Base-by-base conservation (phyloP, 2,797 vertebrate genomes). In the Melanogrammus aeglefinus region DNA sequence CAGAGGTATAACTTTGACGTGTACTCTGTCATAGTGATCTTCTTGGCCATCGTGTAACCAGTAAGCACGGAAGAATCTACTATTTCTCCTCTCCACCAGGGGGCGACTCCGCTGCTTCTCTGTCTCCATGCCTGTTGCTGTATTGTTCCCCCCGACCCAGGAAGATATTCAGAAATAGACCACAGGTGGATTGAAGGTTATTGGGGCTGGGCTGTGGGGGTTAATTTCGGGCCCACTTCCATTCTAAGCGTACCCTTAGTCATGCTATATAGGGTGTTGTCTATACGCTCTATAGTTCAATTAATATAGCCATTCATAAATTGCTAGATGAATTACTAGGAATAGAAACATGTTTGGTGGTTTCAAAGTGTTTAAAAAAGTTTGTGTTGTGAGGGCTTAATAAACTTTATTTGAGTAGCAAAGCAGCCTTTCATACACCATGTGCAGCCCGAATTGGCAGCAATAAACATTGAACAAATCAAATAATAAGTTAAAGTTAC, bases 21-120 rank as follows among this genome's bases (percentile, higher is more conserved):
- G 57, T n/a, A n/a, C 16, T 21, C 21, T 57, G 41, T 0, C 2
- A 12, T 44, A 44, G 41, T 44, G 13, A 44, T 44, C 41, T 44
- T 44, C 41, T 44, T 44, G 41, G 47, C 47, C 18, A 7, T 18
- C n/a, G 47, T 57, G 47, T 57, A 21, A 21, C 47, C 47, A 57
- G 18, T 57, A 57, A 57, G 69, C 16, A 14, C 27, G 27, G 8
- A 31, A 29, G 29, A 6, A 29, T 16, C 39, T 63, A 14, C 80
- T 83, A 76, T 85, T 79, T 78, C 72, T 80, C 78, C 74, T 39
- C 21, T 57, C 33, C 71, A 24, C 74, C 29, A 31, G 12, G 76
- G 63, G 63, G 63, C 63, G n/a, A 1, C 63, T 69, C 63, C 27
- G 63, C 57, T 24, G 5, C 6, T 63, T n/a, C 1, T 8, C 57